Percentiles rank a stretch among this genome's conserved stretches.
phyloP scores from a whole-genome alignment of 2,113 vertebrate genomes.

The Vulpes vulpes region DNA sequence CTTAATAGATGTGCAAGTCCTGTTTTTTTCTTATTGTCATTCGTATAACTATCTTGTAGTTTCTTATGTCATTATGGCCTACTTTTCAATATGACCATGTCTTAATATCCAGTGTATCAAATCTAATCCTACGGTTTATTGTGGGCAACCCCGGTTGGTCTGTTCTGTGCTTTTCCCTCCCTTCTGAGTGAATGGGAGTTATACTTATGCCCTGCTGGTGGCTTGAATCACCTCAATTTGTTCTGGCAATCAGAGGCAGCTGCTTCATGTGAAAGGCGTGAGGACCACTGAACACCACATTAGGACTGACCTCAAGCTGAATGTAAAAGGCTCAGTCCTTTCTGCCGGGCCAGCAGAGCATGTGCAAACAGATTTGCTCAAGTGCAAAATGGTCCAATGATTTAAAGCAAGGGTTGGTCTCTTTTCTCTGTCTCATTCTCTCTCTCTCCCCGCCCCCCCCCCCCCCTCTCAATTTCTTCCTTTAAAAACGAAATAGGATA shows the following conservation, averaged over 20 bases:
- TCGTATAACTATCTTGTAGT: constrained; percentile 78
- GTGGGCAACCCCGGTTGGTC: constrained; percentile 85
- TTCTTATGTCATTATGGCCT: constrained; percentile 75
- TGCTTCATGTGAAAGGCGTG: constrained; percentile 85
- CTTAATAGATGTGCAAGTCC: constrained; percentile 88
- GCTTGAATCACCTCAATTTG: constrained; percentile 90
- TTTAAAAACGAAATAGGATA: constrained; percentile 86
- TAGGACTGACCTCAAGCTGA: constrained; percentile 85
- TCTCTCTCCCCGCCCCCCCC: too few relatives aligned
- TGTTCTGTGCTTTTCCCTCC: constrained; percentile 82
- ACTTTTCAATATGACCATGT: constrained; percentile 86
- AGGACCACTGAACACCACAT: constrained; percentile 85
- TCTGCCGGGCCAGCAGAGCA: constrained; percentile 83
- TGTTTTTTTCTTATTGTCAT: constrained; percentile 66
- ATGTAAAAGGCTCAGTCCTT: constrained; percentile 84
- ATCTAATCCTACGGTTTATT: constrained; percentile 89
- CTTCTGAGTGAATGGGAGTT: constrained; percentile 84
- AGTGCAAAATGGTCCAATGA: constrained; percentile 86
- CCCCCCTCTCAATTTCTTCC: constrained; percentile 26
- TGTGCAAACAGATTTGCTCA: constrained; percentile 88
- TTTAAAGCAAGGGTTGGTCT: constrained; percentile 84
- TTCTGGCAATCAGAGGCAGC: constrained; percentile 89
- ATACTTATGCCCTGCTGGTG: constrained; percentile 86
- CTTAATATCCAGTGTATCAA: constrained; percentile 90
- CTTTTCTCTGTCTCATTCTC: constrained; percentile 47